Percentiles rank a stretch among this genome's conserved stretches.
These are phyloP conservation scores for Crotalus horridus DNA, from an alignment of 2,113 vertebrate species.

Conservation along the genomic window DNA sequence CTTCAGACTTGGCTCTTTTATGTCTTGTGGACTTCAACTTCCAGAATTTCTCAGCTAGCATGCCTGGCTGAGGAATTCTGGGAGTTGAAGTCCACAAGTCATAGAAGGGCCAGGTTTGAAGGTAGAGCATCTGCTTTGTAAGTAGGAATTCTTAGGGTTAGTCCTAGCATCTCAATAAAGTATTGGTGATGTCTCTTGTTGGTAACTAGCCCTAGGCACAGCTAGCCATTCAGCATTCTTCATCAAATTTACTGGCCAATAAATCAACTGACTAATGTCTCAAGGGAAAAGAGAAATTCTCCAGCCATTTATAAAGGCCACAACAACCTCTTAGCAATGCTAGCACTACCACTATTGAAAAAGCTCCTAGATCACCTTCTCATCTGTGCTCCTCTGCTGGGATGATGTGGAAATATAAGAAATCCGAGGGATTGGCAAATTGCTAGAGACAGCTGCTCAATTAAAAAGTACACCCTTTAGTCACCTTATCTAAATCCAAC, in stretches of 20 bases:
- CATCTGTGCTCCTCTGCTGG: background rate
- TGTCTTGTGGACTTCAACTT: too few species aligned
- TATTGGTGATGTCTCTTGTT: background rate
- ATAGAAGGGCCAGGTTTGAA: too few species aligned
- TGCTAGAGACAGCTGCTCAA: background rate
- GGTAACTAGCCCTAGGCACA: background rate
- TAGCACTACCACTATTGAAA: background rate
- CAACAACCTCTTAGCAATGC: background rate
- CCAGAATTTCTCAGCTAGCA: too few species aligned
- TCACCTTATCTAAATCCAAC: background rate
- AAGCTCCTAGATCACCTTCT: background rate
- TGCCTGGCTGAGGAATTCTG: too few species aligned
- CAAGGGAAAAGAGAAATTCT: background rate
- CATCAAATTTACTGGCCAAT: background rate
- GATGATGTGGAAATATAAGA: background rate
- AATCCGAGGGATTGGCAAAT: background rate
- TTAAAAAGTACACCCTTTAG: background rate
- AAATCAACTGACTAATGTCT: background rate
- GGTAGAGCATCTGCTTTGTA: background rate
- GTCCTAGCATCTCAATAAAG: background rate
- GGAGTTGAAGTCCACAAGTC: too few species aligned
- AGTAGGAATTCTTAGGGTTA: background rate
- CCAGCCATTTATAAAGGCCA: background rate
- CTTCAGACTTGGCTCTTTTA: too few species aligned
- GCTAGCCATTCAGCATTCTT: background rate